These are phyloP conservation scores for Pontoporia blainvillei DNA, from an alignment of 2,113 vertebrate species.

Conservation along the genomic window DNA sequence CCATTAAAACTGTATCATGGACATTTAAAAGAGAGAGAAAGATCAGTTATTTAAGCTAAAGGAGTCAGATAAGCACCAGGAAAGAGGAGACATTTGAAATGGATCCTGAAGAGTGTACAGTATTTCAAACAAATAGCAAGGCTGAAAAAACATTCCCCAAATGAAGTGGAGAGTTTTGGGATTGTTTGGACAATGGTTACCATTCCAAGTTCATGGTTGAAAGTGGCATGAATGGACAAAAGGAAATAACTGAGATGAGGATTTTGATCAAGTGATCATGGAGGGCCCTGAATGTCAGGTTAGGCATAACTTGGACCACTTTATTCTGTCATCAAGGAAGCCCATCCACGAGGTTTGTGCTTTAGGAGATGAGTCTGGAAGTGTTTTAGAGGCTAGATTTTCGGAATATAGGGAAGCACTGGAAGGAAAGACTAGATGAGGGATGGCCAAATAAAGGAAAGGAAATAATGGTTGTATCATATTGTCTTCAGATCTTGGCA, in stretches of 20 bases:
- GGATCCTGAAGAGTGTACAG: not conserved
- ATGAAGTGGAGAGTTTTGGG: not conserved
- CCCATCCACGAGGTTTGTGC: accelerated
- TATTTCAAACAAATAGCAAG: not conserved
- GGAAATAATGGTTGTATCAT: not conserved
- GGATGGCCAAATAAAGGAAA: not conserved
- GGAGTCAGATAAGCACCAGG: not conserved
- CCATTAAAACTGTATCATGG: not conserved
- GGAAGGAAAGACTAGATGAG: not conserved
- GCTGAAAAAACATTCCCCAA: not conserved
- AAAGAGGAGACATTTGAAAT: not conserved
- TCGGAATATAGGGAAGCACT: not conserved
- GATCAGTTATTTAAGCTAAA: not conserved
- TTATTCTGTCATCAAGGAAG: not conserved
- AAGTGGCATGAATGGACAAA: not conserved
- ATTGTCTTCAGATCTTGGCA: not conserved
- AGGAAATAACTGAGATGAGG: not conserved
- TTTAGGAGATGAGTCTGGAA: not conserved
- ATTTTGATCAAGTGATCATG: not conserved
- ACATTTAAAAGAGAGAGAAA: not conserved
- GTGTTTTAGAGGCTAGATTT: not conserved
- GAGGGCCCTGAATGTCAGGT: too few species aligned
- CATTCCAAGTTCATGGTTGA: not conserved
- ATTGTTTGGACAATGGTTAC: not conserved
- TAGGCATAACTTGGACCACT: too few species aligned